Conservation (phyloP, 2,888 invertebrate species). For the Brachypalpus laphriformis region DNA sequence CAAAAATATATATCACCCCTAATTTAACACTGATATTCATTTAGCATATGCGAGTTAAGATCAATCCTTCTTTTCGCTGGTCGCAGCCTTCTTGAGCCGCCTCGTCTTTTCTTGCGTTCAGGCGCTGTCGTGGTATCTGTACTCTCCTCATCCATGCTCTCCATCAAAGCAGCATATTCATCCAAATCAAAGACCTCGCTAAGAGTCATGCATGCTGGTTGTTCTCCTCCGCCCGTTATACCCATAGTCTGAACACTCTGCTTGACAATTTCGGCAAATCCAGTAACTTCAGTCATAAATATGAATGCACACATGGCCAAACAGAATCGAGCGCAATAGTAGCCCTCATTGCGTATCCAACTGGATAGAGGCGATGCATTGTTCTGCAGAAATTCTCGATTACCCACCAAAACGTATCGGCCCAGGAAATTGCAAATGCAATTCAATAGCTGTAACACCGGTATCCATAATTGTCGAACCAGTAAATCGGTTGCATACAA, state of each 20-base stretch:
- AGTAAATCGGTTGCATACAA: conserved; percentile 76
- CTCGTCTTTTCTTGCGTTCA: background rate
- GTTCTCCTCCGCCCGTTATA: background rate
- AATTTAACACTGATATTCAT: conserved; percentile 43
- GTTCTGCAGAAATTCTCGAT: conserved; percentile 69
- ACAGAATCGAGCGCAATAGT: conserved; percentile 75
- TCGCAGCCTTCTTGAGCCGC: background rate
- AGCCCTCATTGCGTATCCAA: conserved; percentile 76
- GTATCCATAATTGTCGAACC: conserved; percentile 77
- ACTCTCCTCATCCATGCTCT: background rate
- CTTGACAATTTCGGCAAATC: conserved; percentile 11
- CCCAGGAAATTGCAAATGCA: conserved; percentile 73
- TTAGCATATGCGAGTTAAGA: background rate
- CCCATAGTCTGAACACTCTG: background rate
- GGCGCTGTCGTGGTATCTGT: background rate
- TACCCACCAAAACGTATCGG: conserved; percentile 72
- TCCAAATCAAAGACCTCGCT: background rate
- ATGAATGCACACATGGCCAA: conserved; percentile 70
- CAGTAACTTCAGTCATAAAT: conserved; percentile 63
- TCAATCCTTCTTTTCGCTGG: conserved; percentile 3
- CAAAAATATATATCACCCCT: background rate
- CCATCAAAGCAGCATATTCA: conserved; percentile 14
- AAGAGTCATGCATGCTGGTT: background rate
- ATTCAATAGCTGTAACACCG: conserved; percentile 74
- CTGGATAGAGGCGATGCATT: conserved; percentile 69